Evolutionary conservation across 2,113 vertebrate species (phyloP).

Genomic region (Muscicapa adusta): DNA sequence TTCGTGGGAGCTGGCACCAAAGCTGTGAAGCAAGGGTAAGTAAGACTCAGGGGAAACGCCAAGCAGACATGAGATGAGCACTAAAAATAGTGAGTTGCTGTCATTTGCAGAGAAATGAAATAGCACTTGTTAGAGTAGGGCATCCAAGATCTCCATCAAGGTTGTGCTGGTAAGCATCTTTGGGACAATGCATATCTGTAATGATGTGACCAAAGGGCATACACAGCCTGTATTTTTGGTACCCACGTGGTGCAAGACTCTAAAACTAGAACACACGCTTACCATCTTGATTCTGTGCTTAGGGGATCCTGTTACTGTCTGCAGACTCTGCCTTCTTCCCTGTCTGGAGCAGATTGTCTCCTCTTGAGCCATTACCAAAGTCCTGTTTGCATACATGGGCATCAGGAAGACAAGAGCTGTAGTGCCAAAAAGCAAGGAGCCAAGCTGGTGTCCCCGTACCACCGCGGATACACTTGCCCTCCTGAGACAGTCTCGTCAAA

Average conservation of each 20-base stretch:
- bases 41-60: conserved; percentile 52
- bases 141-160: conserved; percentile 10
- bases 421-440: conserved; percentile 7
- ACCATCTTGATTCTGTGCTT: not conserved
- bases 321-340: conserved; percentile 19
- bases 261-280: conserved; percentile 26
- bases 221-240: conserved; percentile 45
- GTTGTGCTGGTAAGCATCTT: conserved; percentile 27
- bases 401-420: not conserved
- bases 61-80: conserved; percentile 34
- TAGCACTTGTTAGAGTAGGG: not conserved
- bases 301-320: conserved; percentile 45
- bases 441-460: not conserved
- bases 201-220: conserved; percentile 14
- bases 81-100: conserved; percentile 57
- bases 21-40: conserved; percentile 48
- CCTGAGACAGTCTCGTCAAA: not conserved
- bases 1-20: conserved; percentile 47
- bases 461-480: not conserved
- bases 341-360: not conserved
- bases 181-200: not conserved
- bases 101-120: conserved; percentile 36
- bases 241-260: not conserved
- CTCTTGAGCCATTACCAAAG: not conserved
- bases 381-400: not conserved